Evolutionary conservation across 2,888 invertebrate genomes (phyloP).

Genomic region (Petrolisthes manimaculis): DNA sequence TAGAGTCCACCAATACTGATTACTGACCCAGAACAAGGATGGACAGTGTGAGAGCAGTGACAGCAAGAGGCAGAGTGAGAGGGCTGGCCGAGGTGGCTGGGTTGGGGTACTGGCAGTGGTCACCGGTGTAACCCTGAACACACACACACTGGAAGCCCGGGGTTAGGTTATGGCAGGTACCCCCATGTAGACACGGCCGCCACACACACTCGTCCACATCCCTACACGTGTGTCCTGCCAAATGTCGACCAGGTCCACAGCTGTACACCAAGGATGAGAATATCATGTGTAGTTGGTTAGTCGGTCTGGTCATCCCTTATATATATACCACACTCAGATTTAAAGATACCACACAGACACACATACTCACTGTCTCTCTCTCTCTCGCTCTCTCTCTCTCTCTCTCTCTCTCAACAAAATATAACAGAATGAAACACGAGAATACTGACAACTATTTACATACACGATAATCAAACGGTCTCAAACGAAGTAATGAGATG

Average conservation of each 20-base stretch:
- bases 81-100: background rate
- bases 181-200: slow-evolving; percentile 42
- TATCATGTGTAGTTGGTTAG: too few relatives aligned
- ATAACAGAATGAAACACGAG: background rate
- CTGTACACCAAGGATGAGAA: background rate
- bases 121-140: slow-evolving; percentile 32
- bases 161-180: slow-evolving; percentile 41
- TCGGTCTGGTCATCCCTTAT: too few relatives aligned
- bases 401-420: too few relatives aligned
- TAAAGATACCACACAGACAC: too few relatives aligned
- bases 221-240: slow-evolving; percentile 33
- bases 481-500: background rate
- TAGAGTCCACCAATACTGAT: background rate
- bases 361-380: too few relatives aligned
- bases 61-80: slow-evolving; percentile 28
- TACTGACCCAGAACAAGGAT: slow-evolving; percentile 38
- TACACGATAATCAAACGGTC: background rate
- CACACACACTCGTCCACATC: slow-evolving; percentile 56
- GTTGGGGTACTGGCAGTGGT: slow-evolving; percentile 49
- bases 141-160: slow-evolving; percentile 46
- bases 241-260: slow-evolving; percentile 39
- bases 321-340: too few relatives aligned
- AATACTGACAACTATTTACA: background rate
- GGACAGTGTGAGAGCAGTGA: slow-evolving; percentile 35
- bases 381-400: too few relatives aligned